Evolutionary conservation across 2,888 invertebrate species (phyloP).

Genomic region (Melanchra persicariae): DNA sequence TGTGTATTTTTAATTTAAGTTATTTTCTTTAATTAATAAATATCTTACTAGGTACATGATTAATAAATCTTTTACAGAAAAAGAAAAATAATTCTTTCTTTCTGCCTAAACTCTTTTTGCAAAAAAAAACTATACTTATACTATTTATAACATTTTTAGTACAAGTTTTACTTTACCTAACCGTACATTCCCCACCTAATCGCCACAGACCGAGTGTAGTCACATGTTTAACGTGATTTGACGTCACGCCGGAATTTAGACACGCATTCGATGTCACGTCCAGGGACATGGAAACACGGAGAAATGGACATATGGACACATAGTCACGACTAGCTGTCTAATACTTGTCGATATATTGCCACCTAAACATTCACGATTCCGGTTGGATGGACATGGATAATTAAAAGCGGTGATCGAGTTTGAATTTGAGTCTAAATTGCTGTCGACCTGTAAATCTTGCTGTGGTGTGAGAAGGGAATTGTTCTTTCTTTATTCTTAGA

Average conservation of each 20-base stretch:
- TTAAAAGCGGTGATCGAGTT: neutral
- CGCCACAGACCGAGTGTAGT: neutral
- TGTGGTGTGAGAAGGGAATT: neutral
- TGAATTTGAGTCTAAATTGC: neutral
- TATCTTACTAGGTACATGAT: too few species aligned
- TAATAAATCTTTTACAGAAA: too few species aligned
- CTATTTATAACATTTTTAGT: neutral
- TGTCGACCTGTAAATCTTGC: neutral
- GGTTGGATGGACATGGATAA: neutral
- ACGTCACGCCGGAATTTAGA: slow-evolving; percentile 34
- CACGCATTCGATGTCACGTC: slow-evolving; percentile 29
- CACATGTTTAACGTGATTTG: slow-evolving; percentile 31
- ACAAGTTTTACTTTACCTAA: too few species aligned
- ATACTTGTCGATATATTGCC: slow-evolving; percentile 34
- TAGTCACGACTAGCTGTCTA: slow-evolving; percentile 16
- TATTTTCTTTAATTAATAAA: too few species aligned
- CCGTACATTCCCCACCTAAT: neutral
- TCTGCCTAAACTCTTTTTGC: too few species aligned
- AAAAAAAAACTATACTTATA: too few species aligned
- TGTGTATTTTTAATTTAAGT: too few species aligned
- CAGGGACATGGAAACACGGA: slow-evolving; percentile 8
- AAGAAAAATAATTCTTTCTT: too few species aligned
- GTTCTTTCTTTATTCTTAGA: too few species aligned
- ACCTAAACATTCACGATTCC: slow-evolving; percentile 1
- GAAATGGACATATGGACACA: slow-evolving; percentile 1